Evolutionary conservation across 2,113 vertebrate genomes (phyloP), one percentile per base, ranked within the genome.

Genomic region (Saguinus imperator): DNA sequence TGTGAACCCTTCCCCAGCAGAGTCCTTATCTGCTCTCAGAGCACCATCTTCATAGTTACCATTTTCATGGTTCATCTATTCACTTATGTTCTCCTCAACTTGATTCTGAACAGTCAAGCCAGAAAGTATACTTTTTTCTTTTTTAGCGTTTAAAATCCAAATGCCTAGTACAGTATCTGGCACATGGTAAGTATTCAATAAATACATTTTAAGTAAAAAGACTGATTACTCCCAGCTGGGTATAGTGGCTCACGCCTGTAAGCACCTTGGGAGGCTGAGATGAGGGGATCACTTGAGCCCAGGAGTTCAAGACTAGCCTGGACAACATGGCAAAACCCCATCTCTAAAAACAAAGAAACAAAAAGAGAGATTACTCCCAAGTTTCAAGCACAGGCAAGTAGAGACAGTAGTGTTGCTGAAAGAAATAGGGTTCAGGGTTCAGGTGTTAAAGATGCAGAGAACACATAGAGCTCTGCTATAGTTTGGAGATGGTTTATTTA

Each of bases 131-230:
- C 7, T 35, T 23, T 61, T 64, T n/a, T 88, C n/a, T 45, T 68
- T 75, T 83, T 70, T 32, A 85, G 29, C 16, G 21, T 77, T 92
- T 91, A 89, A 82, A 94, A 91, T 11, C 43, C 87, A 96, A 89
- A 93, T 45, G n/a, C 43, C 48, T 85, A 55, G n/a, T 48, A 89
- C 1, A 61, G 40, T 50, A 23, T 43, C 55, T 75, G 16, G 11
- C 76, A 73, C 9, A 55, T 0, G 70, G 29, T 50, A 77, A 52
- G 40, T 73, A 87, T 21, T 76, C 37, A 94, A 50, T 86, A 29
- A 85, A 92, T 64, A 72, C 6, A 85, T 50, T 86, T 86, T 52
- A 85, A 82, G 11, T 81, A 66, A 94, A 95, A 37, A 95, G n/a
- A 84, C 23, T 94, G 18, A 25, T 64, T 72, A 76, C 37, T 64